These are phyloP conservation scores for Dendrocincla tyrannina DNA, from an alignment of 2,797 vertebrate genomes.

Conservation along the genomic window DNA sequence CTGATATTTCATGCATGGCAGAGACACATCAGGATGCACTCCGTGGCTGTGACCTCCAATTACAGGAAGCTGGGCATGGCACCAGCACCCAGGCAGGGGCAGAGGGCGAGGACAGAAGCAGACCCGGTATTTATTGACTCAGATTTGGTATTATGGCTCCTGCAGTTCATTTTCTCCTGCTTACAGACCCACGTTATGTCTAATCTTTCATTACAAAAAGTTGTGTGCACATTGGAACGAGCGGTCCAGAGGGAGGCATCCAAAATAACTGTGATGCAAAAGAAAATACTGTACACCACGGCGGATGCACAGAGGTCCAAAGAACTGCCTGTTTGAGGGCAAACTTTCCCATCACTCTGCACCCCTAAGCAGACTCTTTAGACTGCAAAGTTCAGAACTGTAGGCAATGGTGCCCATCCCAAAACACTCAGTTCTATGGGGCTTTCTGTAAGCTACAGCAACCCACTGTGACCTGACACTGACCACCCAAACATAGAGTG, in stretches of 20 bases:
- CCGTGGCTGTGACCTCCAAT: not conserved
- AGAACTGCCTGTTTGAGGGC: not conserved
- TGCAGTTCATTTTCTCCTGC: not conserved
- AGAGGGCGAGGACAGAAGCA: not conserved
- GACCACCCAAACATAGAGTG: not conserved
- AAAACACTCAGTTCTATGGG: not conserved
- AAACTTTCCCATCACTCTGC: not conserved
- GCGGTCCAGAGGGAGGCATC: not conserved
- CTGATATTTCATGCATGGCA: not conserved
- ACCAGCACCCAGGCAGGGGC: not conserved
- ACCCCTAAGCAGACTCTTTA: not conserved
- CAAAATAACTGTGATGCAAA: not conserved
- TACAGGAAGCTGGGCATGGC: not conserved
- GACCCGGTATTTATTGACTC: not conserved
- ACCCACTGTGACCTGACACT: not conserved
- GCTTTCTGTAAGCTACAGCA: not conserved
- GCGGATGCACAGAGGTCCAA: not conserved
- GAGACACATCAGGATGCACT: not conserved
- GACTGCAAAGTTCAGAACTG: not conserved
- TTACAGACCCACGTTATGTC: not conserved
- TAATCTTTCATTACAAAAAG: not conserved
- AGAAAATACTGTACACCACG: not conserved
- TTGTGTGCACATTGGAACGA: not conserved
- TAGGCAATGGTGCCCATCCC: accelerated
- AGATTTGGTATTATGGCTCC: not conserved